Conservation (phyloP, 1,140 invertebrate species). For the Sarcophaga peregrina region DNA sequence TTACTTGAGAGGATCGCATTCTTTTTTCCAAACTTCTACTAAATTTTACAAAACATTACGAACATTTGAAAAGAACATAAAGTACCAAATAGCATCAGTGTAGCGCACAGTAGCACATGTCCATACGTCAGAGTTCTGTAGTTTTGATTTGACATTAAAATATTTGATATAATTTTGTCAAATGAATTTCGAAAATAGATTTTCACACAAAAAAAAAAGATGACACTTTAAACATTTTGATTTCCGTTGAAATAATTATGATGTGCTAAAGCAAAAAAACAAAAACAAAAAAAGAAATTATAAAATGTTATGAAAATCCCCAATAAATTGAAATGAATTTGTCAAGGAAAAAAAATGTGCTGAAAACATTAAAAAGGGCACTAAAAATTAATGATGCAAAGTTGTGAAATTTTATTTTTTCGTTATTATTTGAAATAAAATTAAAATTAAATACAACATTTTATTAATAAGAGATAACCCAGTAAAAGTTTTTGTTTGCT, state of each 20-base stretch:
- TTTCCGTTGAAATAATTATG: background rate
- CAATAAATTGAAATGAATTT: slow-evolving; percentile 12
- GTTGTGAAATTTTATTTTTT: background rate
- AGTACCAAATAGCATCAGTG: too few relatives aligned
- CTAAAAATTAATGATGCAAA: slow-evolving; percentile 6
- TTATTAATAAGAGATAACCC: background rate
- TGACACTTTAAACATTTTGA: background rate
- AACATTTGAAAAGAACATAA: too few relatives aligned
- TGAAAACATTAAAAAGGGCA: slow-evolving; percentile 7
- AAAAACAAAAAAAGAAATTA: background rate
- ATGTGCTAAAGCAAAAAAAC: background rate
- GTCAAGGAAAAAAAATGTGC: background rate
- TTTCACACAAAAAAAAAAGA: background rate
- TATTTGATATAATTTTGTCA: background rate
- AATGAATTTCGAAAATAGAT: background rate
- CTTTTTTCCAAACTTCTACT: too few relatives aligned
- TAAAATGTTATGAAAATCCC: background rate
- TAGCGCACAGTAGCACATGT: too few relatives aligned
- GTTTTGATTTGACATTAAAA: background rate
- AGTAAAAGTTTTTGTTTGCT: background rate
- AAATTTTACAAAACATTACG: too few relatives aligned
- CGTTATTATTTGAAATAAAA: background rate
- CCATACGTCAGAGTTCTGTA: too few relatives aligned
- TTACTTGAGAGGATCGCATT: too few relatives aligned
- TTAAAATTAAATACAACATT: background rate